These are phyloP conservation scores for Percopsis transmontana DNA, from an alignment of 2,113 vertebrate species.

Conservation along the genomic window DNA sequence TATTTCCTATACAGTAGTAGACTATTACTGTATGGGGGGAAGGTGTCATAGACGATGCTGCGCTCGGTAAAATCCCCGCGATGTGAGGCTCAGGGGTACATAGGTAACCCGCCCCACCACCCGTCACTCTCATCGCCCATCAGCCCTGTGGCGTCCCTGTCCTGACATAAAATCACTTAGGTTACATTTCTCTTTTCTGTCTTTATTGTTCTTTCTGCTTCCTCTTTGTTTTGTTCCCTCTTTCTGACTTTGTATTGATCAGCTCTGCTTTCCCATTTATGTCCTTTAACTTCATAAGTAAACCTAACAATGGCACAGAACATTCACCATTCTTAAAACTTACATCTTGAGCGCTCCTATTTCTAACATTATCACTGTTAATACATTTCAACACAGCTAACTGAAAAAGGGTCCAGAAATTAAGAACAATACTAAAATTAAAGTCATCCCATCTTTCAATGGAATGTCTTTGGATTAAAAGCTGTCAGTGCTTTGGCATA, in stretches of 20 bases:
- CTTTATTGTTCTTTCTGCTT: constrained; percentile 27
- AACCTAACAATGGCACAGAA: neutral
- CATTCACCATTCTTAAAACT: constrained; percentile 10
- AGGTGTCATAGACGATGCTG: constrained; percentile 57
- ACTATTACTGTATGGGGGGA: constrained; percentile 54
- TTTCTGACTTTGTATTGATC: constrained; percentile 20
- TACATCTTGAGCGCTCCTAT: constrained; percentile 24
- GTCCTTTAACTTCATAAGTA: constrained; percentile 19
- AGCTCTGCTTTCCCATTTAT: constrained; percentile 31
- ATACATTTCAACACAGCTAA: constrained; percentile 10
- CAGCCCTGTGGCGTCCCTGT: constrained; percentile 36
- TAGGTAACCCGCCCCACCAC: constrained; percentile 67
- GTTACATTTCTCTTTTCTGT: constrained; percentile 2
- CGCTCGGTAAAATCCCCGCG: constrained; percentile 62
- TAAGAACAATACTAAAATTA: constrained; percentile 25
- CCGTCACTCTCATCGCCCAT: constrained; percentile 45
- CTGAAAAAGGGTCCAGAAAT: constrained; percentile 25
- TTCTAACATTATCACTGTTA: constrained; percentile 17
- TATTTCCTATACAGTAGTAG: constrained; percentile 59
- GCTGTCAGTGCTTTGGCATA: constrained; percentile 41
- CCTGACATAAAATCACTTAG: constrained; percentile 38
- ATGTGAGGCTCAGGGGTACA: constrained; percentile 68
- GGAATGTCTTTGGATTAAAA: constrained; percentile 44
- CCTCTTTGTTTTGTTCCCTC: constrained; percentile 8
- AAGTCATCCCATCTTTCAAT: constrained; percentile 47